Conservation (phyloP, 1,140 invertebrate species). For the Sycobia sp. region DNA sequence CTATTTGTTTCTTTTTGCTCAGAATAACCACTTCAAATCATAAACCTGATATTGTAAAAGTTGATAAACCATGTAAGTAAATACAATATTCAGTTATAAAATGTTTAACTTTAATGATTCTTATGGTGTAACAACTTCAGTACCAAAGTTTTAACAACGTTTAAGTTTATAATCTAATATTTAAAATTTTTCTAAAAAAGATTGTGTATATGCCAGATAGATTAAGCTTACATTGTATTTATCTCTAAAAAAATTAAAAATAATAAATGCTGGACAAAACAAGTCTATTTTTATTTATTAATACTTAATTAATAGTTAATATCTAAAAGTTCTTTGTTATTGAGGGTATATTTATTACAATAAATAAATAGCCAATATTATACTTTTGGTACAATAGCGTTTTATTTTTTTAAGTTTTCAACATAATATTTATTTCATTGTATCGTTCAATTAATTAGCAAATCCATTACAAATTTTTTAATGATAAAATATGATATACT, state of each 20-base stretch:
- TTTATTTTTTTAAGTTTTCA: constrained; percentile 32
- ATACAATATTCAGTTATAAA: constrained; percentile 24
- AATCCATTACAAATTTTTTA: constrained; percentile 34
- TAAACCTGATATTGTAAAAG: constrained; percentile 10
- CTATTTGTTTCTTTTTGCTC: background rate
- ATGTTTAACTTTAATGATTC: background rate
- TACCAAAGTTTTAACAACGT: constrained; percentile 33
- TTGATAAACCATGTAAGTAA: constrained; percentile 1
- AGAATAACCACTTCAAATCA: constrained; percentile 3
- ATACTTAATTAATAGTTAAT: constrained; percentile 3
- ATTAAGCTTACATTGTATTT: constrained; percentile 28
- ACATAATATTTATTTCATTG: constrained; percentile 27
- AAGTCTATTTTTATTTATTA: constrained; percentile 19
- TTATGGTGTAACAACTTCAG: constrained; percentile 14
- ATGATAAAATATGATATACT: constrained; percentile 32
- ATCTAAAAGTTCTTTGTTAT: constrained; percentile 11
- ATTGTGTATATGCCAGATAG: constrained; percentile 21
- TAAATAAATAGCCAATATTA: constrained; percentile 17
- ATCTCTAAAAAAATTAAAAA: constrained; percentile 12
- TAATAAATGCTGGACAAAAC: constrained; percentile 33
- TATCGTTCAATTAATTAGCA: constrained; percentile 27
- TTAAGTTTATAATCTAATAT: constrained; percentile 28
- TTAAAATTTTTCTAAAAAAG: constrained; percentile 19
- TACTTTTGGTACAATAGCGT: constrained; percentile 35
- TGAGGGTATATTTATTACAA: constrained; percentile 12